Evolutionary conservation across 92 coral and sea anemone genomes (phyloP), one percentile per base, ranked within the genome.

Genomic region (Epizoanthus fatuus): DNA sequence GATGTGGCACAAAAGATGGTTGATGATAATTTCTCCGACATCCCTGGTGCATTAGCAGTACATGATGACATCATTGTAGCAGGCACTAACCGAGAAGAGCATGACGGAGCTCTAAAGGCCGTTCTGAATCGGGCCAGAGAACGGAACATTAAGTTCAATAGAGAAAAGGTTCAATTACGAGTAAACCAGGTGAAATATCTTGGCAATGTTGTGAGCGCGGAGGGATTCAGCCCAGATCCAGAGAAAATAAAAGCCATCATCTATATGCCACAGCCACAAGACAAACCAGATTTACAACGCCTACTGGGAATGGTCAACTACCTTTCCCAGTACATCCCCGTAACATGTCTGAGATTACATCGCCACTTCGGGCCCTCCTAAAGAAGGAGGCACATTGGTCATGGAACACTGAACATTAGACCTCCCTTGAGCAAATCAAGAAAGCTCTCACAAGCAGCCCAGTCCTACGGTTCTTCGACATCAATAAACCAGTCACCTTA

Each of bases 1-100:
- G 87, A 83, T 42, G 87, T 83, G 45, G 75, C 75, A 3, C 87
- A 70, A 52, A 52, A 83, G 66, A 83, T 83, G 87, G 80, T 83
- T 11, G 87, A 83, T 38, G 80, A 83, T 15, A 55, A 83, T 38
- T 83, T 83, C 71, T 69, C 72, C 12, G 80, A 70, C 71, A 70
- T 83, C 40, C 69, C 79, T 54, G 80, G 79, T 54, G 79, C 70
- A 54, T 63, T 70, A 52, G 69, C 80, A 7, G 87, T 71, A 37
- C 79, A 83, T 55, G 87, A 83, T 54, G 87, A 22, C 80, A 55
- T 83, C 87, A 83, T 70, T 16, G 57, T 83, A 32, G 62, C 80
- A 15, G 80, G 87, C 16, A 60, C 69, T 39, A 49, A 15, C 75
- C 65, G 11, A 45, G 85, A 63, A 40, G 74, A 80, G 75, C 85